Conservation (phyloP, 2,888 invertebrate species). For the Pammene aurita region DNA sequence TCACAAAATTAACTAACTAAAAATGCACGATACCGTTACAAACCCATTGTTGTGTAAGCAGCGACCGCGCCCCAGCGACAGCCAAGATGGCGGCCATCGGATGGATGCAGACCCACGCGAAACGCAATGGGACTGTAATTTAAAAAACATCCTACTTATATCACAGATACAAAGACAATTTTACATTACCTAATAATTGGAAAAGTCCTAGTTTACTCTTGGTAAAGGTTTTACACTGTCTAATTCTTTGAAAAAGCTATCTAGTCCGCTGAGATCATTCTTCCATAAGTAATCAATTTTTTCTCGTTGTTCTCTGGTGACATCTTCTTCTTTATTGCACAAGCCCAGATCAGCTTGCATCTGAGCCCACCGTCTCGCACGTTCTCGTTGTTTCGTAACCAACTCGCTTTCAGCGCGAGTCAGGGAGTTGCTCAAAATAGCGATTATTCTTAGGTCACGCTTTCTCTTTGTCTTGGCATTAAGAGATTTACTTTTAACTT, state of each 20-base stretch:
- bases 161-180: constrained; percentile 74
- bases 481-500: constrained; percentile 85
- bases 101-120: constrained; percentile 83
- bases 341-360: constrained; percentile 80
- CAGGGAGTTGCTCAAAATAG: constrained; percentile 85
- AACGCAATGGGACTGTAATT: constrained; percentile 83
- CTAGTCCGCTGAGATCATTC: constrained; percentile 85
- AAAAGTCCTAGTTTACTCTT: constrained; percentile 53
- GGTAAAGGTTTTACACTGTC: constrained; percentile 82
- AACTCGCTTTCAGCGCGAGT: constrained; percentile 84
- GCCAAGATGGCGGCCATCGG: constrained; percentile 84
- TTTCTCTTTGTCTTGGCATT: constrained; percentile 82
- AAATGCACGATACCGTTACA: constrained; percentile 83
- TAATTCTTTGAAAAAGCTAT: constrained; percentile 86
- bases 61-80: constrained; percentile 83
- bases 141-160: constrained; percentile 82
- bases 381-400: constrained; percentile 84
- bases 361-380: constrained; percentile 84
- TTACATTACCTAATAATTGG: constrained; percentile 68
- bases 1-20: constrained; percentile 44
- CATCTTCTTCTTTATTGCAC: constrained; percentile 74
- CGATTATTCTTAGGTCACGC: constrained; percentile 85
- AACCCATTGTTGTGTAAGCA: constrained; percentile 84
- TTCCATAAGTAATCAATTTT: constrained; percentile 80
- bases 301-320: constrained; percentile 70